Evolutionary conservation across 2,797 vertebrate species (phyloP), one percentile per base, ranked within the genome.

Genomic region (Acropternis orthonyx): DNA sequence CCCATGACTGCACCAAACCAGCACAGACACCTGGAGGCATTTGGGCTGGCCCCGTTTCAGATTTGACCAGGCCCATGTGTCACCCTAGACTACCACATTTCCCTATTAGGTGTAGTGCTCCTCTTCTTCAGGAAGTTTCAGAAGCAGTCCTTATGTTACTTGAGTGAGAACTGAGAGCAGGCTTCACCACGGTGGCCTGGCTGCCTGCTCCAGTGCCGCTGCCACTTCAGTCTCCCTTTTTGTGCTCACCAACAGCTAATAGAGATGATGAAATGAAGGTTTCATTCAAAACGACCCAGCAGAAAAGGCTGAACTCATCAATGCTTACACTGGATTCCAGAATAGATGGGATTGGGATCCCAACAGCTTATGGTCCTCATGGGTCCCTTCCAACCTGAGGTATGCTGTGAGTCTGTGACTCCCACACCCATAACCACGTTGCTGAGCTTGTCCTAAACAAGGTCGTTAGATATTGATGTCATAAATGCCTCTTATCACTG

Each of bases 21-120:
- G 30, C 75, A 61, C 17, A 12, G 43, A 52, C 43, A 46, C 2
- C 48, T 46, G 55, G 18, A 62, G 22, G 48, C 17, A 66, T 27
- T 44, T 0, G 2, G 41, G 52, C 41, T 30, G 46, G 55, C 10
- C 7, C 24, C 39, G 11, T 6, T 69, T 55, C 37, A 22, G 51
- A 36, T 30, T 5, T n/a, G n/a, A 32, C 48, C 62, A 59, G 79
- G 22, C 7, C 22, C 66, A 41, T 0, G 0, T 4, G 13, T 27
- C 63, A 66, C 18, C 22, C 13, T 32, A 34, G 36, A 41, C 12
- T 7, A 13, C 9, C 22, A 43, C 13, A 10, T 13, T 5, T 65
- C 15, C 43, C 36, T 49, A 3, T 10, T 9, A 1, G 2, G 5
- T 41, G 76, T 11, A 19, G 14, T 13, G 27, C 24, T 79, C 7